phyloP scores from a whole-genome alignment of 1,140 invertebrate species.

The Tetraneura akinire region DNA sequence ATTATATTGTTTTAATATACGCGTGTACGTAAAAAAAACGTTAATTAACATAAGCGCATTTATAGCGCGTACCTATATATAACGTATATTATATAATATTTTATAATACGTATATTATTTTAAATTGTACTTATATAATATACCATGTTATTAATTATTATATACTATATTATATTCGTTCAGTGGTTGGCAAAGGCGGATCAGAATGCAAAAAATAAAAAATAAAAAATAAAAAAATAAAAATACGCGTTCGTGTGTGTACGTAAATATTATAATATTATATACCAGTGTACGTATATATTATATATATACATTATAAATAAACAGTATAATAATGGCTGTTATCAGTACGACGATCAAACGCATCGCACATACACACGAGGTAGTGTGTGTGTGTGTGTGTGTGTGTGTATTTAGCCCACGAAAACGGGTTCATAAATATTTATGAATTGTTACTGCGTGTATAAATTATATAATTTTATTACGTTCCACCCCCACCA shows the following conservation, averaged over 20 bases:
- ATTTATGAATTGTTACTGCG: constrained; percentile 49
- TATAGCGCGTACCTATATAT: no score
- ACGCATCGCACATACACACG: constrained; percentile 31
- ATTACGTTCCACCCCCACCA: constrained; percentile 9
- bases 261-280: constrained; percentile 5
- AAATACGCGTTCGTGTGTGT: neutral
- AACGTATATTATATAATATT: no score
- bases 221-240: neutral
- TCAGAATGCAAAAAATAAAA: constrained; percentile 21
- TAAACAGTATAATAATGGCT: constrained; percentile 44
- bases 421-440: constrained; percentile 50
- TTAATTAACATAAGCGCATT: constrained; percentile 40
- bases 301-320: neutral
- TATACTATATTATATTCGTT: neutral
- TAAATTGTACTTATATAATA: no score
- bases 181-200: neutral
- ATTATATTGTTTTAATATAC: neutral
- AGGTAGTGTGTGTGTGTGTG: constrained; percentile 20
- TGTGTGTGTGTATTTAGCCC: constrained; percentile 6
- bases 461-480: constrained; percentile 49
- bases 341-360: constrained; percentile 45
- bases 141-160: no score
- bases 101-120: no score
- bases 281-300: no score
- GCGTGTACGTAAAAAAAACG: neutral